Evolutionary conservation across 2,113 vertebrate species (phyloP).

Genomic region (Gobius niger): DNA sequence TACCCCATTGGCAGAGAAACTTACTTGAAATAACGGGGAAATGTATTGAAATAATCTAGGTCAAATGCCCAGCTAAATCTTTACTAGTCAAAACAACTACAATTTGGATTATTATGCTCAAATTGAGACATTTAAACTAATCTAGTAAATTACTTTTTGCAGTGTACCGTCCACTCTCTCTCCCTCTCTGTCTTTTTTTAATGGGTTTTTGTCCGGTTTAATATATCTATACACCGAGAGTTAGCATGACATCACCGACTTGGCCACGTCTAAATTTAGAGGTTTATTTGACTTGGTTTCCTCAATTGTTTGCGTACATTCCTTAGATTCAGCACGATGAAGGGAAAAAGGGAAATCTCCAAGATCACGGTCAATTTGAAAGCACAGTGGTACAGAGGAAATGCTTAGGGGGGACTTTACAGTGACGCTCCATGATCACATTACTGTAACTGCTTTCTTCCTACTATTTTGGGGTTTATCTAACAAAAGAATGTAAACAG

Average conservation of each 20-base stretch:
- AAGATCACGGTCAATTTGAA: conserved; percentile 17
- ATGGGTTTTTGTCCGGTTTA: neutral
- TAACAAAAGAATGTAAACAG: too few relatives aligned
- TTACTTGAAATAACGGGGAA: too few relatives aligned
- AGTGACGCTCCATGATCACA: neutral
- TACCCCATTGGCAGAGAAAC: too few relatives aligned
- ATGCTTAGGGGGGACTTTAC: neutral
- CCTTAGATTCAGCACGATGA: conserved; percentile 26
- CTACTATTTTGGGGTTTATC: too few relatives aligned
- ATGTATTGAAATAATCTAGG: too few relatives aligned
- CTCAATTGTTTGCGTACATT: conserved; percentile 50
- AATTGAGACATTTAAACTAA: too few relatives aligned
- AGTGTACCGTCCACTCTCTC: too few relatives aligned
- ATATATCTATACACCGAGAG: neutral
- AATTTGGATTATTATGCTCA: too few relatives aligned
- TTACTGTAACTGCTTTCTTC: neutral
- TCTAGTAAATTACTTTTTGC: too few relatives aligned
- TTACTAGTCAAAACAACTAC: too few relatives aligned
- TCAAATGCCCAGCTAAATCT: too few relatives aligned
- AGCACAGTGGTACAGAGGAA: neutral
- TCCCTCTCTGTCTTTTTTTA: too few relatives aligned
- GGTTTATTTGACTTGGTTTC: conserved; percentile 17
- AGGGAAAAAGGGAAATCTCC: neutral
- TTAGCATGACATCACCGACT: neutral
- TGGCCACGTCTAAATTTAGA: neutral